Evolutionary conservation across 2,113 vertebrate genomes (phyloP), one percentile per base, ranked within the genome.

Genomic region (Mixornis gularis): DNA sequence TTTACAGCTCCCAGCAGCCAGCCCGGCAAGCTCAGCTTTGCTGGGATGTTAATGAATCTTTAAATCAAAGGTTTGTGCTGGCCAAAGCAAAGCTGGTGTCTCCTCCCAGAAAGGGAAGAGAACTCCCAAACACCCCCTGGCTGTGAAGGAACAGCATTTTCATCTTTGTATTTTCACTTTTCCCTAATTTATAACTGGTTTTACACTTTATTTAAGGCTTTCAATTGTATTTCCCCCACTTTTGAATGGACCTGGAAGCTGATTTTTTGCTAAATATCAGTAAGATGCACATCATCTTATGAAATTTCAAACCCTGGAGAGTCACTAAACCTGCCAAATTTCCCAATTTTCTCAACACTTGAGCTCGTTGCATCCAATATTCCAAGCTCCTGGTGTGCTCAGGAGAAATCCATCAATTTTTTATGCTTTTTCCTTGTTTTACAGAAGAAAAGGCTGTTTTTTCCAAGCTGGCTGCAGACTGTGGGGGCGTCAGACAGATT

Each of bases 1-100:
- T 94, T 86, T 56, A 88, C 2, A 4, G 64, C 85, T 73, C 88
- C 52, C 88, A 64, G 86, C 85, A 88, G 70, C 11, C 49, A 1
- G 14, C 18, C 44, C 5, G 84, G 80, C 26, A 13, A 74, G 77
- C 3, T 1, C 12, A 64, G 89, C 78, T 59, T 64, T 34, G 66
- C 53, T 5, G 69, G 1, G 9, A 12, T 4, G 8, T 65, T 93
- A 92, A 89, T 65, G 78, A 85, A 43, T 11, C 84, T 36, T 59
- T 93, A 93, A 93, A 94, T 91, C 92, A 87, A 59, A 79, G 70
- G 43, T 27, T 9, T 30, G 46, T 15, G 24, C 18, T 77, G 85
- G 71, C 55, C 89, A 72, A 43, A 24, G 17, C 32, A 7, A 27
- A 62, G 0, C 2, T 18, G 22, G 69, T 1, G 7, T 49, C 30